These are phyloP conservation scores for Clarias magur DNA, from an alignment of 2,113 vertebrate species.

Conservation along the genomic window DNA sequence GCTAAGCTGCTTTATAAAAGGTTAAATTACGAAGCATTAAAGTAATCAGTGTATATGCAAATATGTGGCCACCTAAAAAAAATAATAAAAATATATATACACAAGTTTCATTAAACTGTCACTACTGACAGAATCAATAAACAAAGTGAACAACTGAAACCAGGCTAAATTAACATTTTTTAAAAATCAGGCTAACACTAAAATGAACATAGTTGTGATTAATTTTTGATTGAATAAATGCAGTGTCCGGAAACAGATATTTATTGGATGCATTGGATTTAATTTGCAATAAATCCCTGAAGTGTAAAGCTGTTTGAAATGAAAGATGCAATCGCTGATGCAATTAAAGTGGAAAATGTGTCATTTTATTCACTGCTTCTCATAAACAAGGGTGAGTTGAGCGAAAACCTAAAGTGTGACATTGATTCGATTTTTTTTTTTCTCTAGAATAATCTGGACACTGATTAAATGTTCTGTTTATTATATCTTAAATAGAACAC, in stretches of 20 bases:
- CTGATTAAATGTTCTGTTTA: not conserved
- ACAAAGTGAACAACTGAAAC: not conserved
- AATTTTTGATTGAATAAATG: not conserved
- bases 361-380: not conserved
- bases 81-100: no score
- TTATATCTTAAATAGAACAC: not conserved
- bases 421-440: not conserved
- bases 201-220: not conserved
- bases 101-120: not conserved
- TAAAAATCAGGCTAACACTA: not conserved
- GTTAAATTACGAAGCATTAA: not conserved
- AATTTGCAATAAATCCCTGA: slow-evolving; percentile 18
- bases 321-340: slow-evolving; percentile 7
- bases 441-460: not conserved
- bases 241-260: slow-evolving; percentile 10
- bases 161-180: not conserved
- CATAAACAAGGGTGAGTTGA: not conserved
- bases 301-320: slow-evolving; percentile 11
- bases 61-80: not conserved
- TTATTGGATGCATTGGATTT: slow-evolving; percentile 12
- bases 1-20: not conserved
- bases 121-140: not conserved
- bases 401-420: not conserved
- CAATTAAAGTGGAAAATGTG: not conserved
- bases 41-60: not conserved